Conservation (phyloP, 2,113 vertebrate species). For the Setophaga coronata region DNA sequence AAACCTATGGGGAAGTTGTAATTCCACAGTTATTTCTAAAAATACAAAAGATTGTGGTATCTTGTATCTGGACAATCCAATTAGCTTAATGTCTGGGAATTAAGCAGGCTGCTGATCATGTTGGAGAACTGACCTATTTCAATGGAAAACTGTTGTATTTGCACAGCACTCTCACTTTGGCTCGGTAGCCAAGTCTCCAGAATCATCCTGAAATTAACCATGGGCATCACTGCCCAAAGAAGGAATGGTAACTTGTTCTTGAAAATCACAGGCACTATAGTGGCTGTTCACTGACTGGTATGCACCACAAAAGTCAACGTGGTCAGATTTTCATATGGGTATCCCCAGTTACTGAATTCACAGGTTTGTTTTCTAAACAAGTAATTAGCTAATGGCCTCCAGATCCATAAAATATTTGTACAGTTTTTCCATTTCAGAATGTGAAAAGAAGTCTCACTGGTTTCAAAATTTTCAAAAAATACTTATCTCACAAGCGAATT, state of each 20-base stretch:
- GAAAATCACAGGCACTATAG: neutral
- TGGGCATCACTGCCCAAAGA: neutral
- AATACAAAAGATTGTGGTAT: conserved; percentile 7
- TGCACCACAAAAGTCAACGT: neutral
- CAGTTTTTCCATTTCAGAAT: neutral
- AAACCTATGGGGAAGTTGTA: conserved; percentile 12
- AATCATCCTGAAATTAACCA: neutral
- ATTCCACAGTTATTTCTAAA: conserved; percentile 30
- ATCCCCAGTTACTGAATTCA: neutral
- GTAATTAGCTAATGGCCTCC: neutral
- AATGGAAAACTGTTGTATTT: neutral
- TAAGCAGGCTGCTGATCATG: neutral
- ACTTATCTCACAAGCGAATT: neutral
- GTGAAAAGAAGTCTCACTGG: neutral
- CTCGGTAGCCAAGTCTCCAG: rapidly evolving
- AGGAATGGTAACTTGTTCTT: neutral
- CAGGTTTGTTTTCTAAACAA: neutral
- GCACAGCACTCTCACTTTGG: neutral
- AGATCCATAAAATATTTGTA: neutral
- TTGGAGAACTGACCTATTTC: neutral
- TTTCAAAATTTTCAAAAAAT: neutral
- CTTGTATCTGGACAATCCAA: conserved; percentile 35
- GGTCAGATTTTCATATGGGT: neutral
- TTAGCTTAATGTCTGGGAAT: neutral
- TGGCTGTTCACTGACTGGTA: neutral